Evolutionary conservation across 2,797 vertebrate genomes (phyloP).

Genomic region (Echeneis naucrates): DNA sequence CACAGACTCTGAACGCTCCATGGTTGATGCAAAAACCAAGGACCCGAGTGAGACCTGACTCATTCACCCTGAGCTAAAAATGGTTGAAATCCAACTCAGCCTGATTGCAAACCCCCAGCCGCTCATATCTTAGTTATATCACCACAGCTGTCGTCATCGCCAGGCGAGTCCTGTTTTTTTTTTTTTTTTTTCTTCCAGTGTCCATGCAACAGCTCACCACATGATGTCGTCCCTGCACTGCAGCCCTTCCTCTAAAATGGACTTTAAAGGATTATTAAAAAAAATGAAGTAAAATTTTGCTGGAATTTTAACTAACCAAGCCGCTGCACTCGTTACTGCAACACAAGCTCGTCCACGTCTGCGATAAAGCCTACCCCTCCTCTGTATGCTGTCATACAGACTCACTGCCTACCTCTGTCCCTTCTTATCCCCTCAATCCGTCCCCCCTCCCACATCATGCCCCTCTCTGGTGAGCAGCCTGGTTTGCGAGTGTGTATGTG

Average conservation of each 20-base stretch:
- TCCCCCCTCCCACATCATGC: conserved; percentile 19
- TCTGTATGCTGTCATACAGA: conserved; percentile 3
- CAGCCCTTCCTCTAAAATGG: not conserved
- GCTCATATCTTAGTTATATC: not conserved
- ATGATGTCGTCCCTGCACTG: conserved; percentile 10
- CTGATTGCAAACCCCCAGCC: not conserved
- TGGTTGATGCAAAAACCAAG: too few species aligned
- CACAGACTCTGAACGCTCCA: too few species aligned
- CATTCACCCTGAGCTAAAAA: too few species aligned
- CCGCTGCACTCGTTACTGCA: not conserved
- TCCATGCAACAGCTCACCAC: not conserved
- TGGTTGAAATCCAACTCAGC: not conserved
- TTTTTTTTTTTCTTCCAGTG: not conserved
- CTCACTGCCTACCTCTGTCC: conserved; percentile 25
- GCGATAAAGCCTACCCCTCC: not conserved
- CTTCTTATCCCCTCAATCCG: not conserved
- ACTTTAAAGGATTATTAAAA: not conserved
- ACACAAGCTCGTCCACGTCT: not conserved
- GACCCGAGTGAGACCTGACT: too few species aligned
- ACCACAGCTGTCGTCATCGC: not conserved
- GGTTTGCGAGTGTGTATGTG: conserved; percentile 71
- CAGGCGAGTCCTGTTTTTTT: too few species aligned
- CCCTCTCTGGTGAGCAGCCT: conserved; percentile 45
- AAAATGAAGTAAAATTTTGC: not conserved
- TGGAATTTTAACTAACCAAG: conserved; percentile 1